These are phyloP conservation scores for Acheta domesticus DNA, from an alignment of 2,888 invertebrate species.

Conservation along the genomic window DNA sequence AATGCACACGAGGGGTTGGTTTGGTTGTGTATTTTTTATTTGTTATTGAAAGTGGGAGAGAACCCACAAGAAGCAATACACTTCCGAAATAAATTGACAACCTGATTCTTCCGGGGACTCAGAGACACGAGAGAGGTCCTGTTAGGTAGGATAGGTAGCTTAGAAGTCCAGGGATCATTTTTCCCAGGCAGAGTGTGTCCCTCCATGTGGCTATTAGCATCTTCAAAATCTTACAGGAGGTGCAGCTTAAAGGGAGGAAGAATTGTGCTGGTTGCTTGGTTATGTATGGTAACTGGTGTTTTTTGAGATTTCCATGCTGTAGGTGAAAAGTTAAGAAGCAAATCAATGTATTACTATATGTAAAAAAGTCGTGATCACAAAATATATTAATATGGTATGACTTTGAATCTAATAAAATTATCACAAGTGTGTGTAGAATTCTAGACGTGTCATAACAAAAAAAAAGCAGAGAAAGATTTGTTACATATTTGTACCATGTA, in stretches of 20 bases:
- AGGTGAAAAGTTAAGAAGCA: too few species aligned
- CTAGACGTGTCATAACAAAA: too few species aligned
- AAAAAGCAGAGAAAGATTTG: too few species aligned
- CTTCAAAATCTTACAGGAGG: constrained; percentile 9
- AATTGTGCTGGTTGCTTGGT: constrained; percentile 18
- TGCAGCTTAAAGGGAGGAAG: constrained; percentile 10
- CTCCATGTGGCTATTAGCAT: constrained; percentile 7
- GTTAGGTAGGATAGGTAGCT: constrained; percentile 18
- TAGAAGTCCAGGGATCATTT: constrained; percentile 9
- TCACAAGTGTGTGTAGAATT: too few species aligned
- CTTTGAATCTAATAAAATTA: too few species aligned
- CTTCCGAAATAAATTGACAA: constrained; percentile 18
- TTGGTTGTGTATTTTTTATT: constrained; percentile 9
- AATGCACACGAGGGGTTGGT: constrained; percentile 18
- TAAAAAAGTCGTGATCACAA: too few species aligned
- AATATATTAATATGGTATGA: too few species aligned
- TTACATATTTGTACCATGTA: too few species aligned
- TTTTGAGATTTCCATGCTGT: neutral
- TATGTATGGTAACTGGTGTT: neutral
- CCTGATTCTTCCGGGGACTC: constrained; percentile 18
- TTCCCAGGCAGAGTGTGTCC: neutral
- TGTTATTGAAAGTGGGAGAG: neutral
- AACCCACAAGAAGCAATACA: constrained; percentile 8
- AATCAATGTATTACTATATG: too few species aligned
- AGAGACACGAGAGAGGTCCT: neutral